A percentile compares a stretch with the other conserved stretches of the same genome.
phyloP scores from a whole-genome alignment of 1,140 invertebrate genomes.

The Carcinoscorpius rotundicauda region DNA sequence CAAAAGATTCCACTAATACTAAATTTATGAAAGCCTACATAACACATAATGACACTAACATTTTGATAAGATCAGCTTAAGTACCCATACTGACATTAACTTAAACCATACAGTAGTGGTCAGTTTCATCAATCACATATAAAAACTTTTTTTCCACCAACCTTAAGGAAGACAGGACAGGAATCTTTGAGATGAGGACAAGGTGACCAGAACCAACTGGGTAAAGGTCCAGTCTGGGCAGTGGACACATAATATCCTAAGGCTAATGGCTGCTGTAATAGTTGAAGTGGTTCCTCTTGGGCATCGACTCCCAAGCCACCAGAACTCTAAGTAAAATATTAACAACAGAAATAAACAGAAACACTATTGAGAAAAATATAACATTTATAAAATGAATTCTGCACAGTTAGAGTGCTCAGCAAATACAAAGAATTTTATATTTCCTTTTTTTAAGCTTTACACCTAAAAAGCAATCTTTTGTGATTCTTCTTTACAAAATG shows the following conservation, averaged over 20 bases:
- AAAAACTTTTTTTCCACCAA: slow-evolving; percentile 15
- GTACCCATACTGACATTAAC: neutral
- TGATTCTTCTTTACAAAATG: too few relatives aligned
- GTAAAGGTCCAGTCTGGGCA: slow-evolving; percentile 83
- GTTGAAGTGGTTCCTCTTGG: slow-evolving; percentile 62
- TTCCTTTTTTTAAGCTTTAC: too few relatives aligned
- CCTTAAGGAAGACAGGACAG: slow-evolving; percentile 82
- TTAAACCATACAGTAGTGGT: neutral
- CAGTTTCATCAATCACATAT: neutral
- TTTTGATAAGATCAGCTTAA: too few relatives aligned
- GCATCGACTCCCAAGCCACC: slow-evolving; percentile 37
- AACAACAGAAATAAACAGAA: slow-evolving; percentile 1
- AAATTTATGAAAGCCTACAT: too few relatives aligned
- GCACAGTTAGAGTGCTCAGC: too few relatives aligned
- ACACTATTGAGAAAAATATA: too few relatives aligned
- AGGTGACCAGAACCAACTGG: slow-evolving; percentile 93
- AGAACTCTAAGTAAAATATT: slow-evolving; percentile 23
- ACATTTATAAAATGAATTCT: too few relatives aligned
- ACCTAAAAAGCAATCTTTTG: too few relatives aligned
- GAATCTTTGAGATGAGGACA: slow-evolving; percentile 79
- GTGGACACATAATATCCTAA: slow-evolving; percentile 95
- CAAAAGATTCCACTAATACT: too few relatives aligned
- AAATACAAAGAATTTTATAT: too few relatives aligned
- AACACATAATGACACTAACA: too few relatives aligned
- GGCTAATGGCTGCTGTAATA: slow-evolving; percentile 93